phyloP scores from a whole-genome alignment of 2,113 vertebrate species.

The Otus sunia region DNA sequence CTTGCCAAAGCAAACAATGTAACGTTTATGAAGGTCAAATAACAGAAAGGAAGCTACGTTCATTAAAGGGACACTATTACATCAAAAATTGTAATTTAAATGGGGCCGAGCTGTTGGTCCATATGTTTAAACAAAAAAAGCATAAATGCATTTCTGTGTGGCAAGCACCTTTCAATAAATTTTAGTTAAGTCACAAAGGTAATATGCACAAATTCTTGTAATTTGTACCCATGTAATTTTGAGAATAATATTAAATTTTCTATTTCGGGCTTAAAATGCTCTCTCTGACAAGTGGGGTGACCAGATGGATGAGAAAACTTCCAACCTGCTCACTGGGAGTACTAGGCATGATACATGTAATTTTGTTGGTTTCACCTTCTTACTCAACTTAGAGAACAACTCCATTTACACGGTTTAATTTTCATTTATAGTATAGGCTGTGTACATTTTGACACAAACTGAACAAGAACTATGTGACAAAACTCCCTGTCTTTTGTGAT shows the following conservation, averaged over 20 bases:
- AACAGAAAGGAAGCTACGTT: conserved; percentile 10
- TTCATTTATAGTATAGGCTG: background rate
- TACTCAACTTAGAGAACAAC: background rate
- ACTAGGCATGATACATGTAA: background rate
- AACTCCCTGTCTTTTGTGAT: background rate
- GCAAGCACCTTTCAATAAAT: background rate
- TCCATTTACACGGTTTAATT: background rate
- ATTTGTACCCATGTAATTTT: background rate
- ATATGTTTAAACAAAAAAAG: background rate
- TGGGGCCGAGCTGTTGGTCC: background rate
- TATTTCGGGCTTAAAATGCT: background rate
- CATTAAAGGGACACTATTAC: background rate
- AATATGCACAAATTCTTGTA: background rate
- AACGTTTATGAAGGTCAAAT: conserved; percentile 35
- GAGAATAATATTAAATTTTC: background rate
- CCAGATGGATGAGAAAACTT: background rate
- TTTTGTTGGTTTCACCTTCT: background rate
- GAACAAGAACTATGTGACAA: background rate
- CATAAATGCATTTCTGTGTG: background rate
- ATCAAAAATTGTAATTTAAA: background rate
- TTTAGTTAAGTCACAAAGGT: background rate
- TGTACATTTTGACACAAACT: background rate
- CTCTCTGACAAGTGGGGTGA: background rate
- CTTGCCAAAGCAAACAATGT: conserved; percentile 58
- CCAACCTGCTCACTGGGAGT: background rate